Evolutionary conservation across 2,797 vertebrate species (phyloP), one percentile per base, ranked within the genome.

Genomic region (Coendou prehensilis): DNA sequence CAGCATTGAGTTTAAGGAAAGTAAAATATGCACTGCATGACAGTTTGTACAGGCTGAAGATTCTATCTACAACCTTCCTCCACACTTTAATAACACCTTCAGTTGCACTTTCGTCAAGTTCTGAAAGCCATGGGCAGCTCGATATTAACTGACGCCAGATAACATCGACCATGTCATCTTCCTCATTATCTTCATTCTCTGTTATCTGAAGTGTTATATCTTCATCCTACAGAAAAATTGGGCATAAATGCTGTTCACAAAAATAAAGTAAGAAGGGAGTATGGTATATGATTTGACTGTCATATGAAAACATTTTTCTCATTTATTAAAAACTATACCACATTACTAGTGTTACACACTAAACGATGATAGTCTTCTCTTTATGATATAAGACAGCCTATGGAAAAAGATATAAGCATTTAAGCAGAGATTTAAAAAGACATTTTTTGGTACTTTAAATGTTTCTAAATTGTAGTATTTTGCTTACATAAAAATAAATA

Each of bases 11-110:
- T 95, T 99, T 99, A 69, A 99, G 99, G 97, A 99, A 99, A 94
- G 99, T 99, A 96, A 99, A 99, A 92, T 99, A 99, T 23, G 99
- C 99, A 23, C 99, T 99, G 98, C 99, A 99, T 81, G 99, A 99
- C 59, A 99, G 98, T 59, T 99, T 99, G 97, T 99, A 99, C 2
- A 99, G 99, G 96, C 99, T 99, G 97, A 99, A 99, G 97, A 99
- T 99, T 69, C 99, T 99, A 96, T 99, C 99, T 63, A 99, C 99
- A 50, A 99, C 99, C 90, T 99, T 99, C 92, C 99, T 99, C 99
- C 99, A 99, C 81, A 99, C 99, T 95, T 98, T 98, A 97, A 99
- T 99, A 94, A 99, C 99, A 28, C 99, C 99, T 54, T 99, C 99
- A 1, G 99, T 99, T 69, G 99, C 99, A 9, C 97, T 97, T 96